Evolutionary conservation across 2,888 invertebrate genomes (phyloP).

Genomic region (Beris morrisii): DNA sequence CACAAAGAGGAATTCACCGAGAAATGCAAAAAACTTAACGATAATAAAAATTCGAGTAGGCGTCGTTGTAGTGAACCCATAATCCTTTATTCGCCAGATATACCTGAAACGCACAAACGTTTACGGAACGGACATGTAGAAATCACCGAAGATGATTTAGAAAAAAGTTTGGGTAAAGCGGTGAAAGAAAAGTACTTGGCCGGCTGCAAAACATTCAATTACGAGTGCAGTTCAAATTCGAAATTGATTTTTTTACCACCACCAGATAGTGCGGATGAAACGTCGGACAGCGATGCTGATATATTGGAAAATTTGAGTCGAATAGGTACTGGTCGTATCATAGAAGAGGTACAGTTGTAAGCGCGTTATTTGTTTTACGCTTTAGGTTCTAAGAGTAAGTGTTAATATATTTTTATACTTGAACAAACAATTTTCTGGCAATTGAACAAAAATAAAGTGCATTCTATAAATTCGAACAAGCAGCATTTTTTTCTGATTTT

Average conservation of each 20-base stretch:
- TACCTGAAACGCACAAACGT: not conserved
- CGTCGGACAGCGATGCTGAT: slow-evolving; percentile 30
- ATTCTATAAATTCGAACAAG: too few species aligned
- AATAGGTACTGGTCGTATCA: slow-evolving; percentile 6
- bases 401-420: not conserved
- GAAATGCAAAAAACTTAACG: not conserved
- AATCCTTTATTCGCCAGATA: slow-evolving; percentile 7
- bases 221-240: slow-evolving; percentile 18
- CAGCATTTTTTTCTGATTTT: too few species aligned
- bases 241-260: slow-evolving; percentile 27
- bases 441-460: too few species aligned
- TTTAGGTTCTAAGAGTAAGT: not conserved
- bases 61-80: not conserved
- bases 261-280: not conserved
- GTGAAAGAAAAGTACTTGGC: slow-evolving; percentile 24
- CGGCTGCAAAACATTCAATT: slow-evolving; percentile 3
- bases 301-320: slow-evolving; percentile 14
- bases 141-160: slow-evolving; percentile 19
- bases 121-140: slow-evolving; percentile 7
- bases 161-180: slow-evolving; percentile 12
- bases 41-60: not conserved
- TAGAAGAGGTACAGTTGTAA: slow-evolving; percentile 11
- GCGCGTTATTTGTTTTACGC: slow-evolving; percentile 1
- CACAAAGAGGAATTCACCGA: slow-evolving; percentile 9
- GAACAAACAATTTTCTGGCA: too few species aligned